A percentile compares a stretch with the other conserved stretches of the same genome.
Evolutionary conservation across 2,113 vertebrate species (phyloP).

Genomic region (Rhinolophus sinicus): DNA sequence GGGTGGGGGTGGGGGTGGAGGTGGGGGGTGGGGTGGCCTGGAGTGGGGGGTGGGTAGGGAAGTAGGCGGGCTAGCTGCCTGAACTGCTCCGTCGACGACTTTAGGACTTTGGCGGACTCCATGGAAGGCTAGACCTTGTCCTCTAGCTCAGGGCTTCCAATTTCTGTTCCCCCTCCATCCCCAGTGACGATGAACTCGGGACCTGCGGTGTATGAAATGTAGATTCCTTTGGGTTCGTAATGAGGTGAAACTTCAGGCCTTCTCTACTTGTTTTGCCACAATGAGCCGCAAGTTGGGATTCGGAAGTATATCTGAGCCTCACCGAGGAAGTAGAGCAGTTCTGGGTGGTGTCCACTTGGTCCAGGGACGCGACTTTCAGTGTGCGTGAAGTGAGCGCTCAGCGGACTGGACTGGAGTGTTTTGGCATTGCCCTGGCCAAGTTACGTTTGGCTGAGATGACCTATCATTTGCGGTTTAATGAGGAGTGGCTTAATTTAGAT

Average conservation of each 20-base stretch:
- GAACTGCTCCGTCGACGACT: neutral
- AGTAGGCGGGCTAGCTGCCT: neutral
- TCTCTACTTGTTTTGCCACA: neutral
- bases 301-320: neutral
- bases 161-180: neutral
- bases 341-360: neutral
- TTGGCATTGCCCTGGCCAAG: neutral
- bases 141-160: neutral
- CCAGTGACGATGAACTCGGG: neutral
- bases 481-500: constrained; percentile 21
- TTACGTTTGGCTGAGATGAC: constrained; percentile 10
- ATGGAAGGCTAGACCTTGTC: neutral
- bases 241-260: neutral
- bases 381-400: neutral
- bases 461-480: constrained; percentile 29
- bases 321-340: neutral
- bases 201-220: neutral
- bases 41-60: constrained; percentile 33
- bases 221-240: neutral
- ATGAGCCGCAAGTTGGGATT: neutral
- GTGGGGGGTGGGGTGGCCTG: neutral
- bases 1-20: neutral
- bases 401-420: neutral
- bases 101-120: neutral
- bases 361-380: neutral